Evolutionary conservation across 2,113 vertebrate genomes (phyloP), one percentile per base, ranked within the genome.

Genomic region (Tricholaema leucomelas): DNA sequence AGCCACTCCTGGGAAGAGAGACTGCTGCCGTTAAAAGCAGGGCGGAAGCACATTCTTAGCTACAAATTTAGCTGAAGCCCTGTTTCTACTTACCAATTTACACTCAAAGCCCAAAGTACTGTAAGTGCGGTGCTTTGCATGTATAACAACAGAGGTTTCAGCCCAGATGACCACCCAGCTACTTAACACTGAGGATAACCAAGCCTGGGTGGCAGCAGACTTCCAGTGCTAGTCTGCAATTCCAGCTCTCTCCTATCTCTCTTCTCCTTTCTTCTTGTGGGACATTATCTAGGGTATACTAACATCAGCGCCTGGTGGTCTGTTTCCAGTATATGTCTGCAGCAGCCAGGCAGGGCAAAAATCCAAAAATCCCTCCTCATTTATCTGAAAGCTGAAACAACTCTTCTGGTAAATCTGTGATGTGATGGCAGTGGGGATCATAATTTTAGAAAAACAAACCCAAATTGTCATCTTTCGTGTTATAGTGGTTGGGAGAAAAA

Each of bases 361-460:
- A 30, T 76, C 81, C 36, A 85, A 89, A 90, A 93, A 55, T 66
- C 42, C 46, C 56, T 48, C 30, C 38, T 85, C 31, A 46, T 91
- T 95, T 86, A 83, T 55, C 80, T 81, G 59, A 81, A 89, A 94
- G 48, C 42, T 89, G 48, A 81, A 77, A 80, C 0, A 0, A 80
- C 14, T 85, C 28, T 92, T 93, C 81, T 58, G 46, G 81, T 94
- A 92, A 91, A 83, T 74, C 16, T 66, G 35, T 71, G 42, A 67
- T 89, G 64, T 83, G 75, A 54, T 74, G 87, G 65, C 52, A 87
- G 60, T 24, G n/a, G 15, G 48, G 21, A 77, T 66, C 42, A 52
- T 60, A 91, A 83, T 85, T 87, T 88, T 86, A 84, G 40, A 35
- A 87, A 92, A 93, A 81, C 36, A 88, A 94, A 82, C 16, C 28